phyloP scores from a whole-genome alignment of 2,888 invertebrate species.

The Eristalis tenax region DNA sequence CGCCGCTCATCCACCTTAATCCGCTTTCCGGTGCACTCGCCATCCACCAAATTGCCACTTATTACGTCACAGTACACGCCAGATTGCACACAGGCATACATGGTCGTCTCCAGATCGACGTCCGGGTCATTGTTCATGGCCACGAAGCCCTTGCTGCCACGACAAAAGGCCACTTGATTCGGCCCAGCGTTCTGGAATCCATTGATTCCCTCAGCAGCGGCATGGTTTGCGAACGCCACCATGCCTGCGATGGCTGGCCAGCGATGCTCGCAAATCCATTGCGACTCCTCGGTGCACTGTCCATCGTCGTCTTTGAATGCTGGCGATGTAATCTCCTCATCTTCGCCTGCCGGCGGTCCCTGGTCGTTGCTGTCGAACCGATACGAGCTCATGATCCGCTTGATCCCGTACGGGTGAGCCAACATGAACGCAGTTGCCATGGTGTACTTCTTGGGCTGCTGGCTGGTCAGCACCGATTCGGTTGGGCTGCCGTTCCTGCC shows the following conservation, averaged over 20 bases:
- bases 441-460: constrained; percentile 79
- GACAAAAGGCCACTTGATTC: constrained; percentile 90
- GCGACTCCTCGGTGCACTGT: constrained; percentile 86
- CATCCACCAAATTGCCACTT: constrained; percentile 81
- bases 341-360: constrained; percentile 83
- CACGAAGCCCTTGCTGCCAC: constrained; percentile 83
- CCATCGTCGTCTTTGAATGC: constrained; percentile 84
- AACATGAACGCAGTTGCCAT: constrained; percentile 84
- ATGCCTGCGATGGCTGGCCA: constrained; percentile 89
- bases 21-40: constrained; percentile 85
- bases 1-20: constrained; percentile 84
- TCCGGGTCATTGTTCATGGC: constrained; percentile 62
- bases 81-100: constrained; percentile 82
- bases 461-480: constrained; percentile 78
- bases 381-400: constrained; percentile 92
- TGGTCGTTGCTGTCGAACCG: constrained; percentile 82
- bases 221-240: constrained; percentile 87
- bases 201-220: constrained; percentile 82
- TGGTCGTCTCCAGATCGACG: constrained; percentile 14
- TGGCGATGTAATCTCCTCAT: constrained; percentile 82
- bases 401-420: constrained; percentile 89
- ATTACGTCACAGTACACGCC: constrained; percentile 88
- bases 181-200: constrained; percentile 89
- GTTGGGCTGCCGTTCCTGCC: constrained; percentile 77
- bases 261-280: constrained; percentile 90